Evolutionary conservation across 2,888 invertebrate species (phyloP).

Genomic region (Yponomeuta evonymella): DNA sequence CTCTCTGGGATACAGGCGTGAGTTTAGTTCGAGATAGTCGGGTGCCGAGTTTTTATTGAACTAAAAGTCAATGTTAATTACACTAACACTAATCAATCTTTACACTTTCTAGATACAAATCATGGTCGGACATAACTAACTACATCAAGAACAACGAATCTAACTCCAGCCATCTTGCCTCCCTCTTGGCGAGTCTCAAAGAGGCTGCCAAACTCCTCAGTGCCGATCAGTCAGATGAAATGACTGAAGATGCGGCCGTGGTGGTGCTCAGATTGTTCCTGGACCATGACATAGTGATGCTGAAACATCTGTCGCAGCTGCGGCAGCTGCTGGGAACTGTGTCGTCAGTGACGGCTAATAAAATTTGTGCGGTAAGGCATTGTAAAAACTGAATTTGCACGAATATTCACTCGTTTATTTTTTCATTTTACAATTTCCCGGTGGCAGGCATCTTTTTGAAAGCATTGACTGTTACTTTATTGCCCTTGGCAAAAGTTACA

Average conservation of each 20-base stretch:
- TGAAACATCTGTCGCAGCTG: constrained; percentile 74
- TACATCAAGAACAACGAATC: constrained; percentile 56
- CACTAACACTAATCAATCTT: not conserved
- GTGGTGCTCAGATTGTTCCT: constrained; percentile 78
- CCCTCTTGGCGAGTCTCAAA: constrained; percentile 44
- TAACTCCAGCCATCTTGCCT: constrained; percentile 44
- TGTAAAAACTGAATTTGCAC: no score
- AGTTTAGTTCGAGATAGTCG: no score
- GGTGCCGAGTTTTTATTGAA: no score
- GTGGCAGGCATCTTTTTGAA: no score
- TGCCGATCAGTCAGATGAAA: constrained; percentile 72
- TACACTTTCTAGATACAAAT: constrained; percentile 51
- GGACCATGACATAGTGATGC: constrained; percentile 74
- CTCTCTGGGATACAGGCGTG: no score
- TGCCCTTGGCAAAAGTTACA: no score
- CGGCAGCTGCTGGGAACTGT: constrained; percentile 78
- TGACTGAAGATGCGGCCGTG: constrained; percentile 79
- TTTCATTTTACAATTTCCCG: no score
- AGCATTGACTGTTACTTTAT: no score
- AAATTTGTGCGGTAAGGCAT: constrained; percentile 72
- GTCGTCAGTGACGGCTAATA: constrained; percentile 66
- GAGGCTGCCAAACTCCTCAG: constrained; percentile 56
- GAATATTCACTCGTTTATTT: no score
- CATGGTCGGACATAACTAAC: constrained; percentile 66
- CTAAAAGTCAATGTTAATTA: no score